phyloP scores from a whole-genome alignment of 2,797 vertebrate species.

The Pempheris klunzingeri region DNA sequence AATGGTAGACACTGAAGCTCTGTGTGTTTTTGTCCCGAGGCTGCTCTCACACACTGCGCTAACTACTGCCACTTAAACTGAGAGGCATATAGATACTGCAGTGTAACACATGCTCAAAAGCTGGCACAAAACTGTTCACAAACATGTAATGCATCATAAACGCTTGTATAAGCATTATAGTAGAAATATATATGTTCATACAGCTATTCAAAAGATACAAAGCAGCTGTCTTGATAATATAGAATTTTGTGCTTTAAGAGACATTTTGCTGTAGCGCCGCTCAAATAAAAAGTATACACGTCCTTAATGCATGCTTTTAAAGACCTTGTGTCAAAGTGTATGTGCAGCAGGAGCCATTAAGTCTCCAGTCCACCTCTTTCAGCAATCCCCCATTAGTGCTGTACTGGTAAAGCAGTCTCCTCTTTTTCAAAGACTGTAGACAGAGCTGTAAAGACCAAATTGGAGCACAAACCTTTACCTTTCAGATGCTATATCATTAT shows the following conservation, averaged over 20 bases:
- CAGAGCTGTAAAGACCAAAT: slow-evolving; percentile 16
- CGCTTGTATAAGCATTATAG: background rate
- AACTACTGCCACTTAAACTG: slow-evolving; percentile 41
- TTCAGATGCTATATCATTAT: slow-evolving; percentile 21
- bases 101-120: background rate
- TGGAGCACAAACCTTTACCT: slow-evolving; percentile 2
- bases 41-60: slow-evolving; percentile 32
- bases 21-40: slow-evolving; percentile 50
- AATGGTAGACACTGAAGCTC: slow-evolving; percentile 53
- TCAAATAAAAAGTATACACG: background rate
- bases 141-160: slow-evolving; percentile 9
- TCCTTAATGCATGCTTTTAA: slow-evolving; percentile 45
- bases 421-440: slow-evolving; percentile 6
- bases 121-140: background rate
- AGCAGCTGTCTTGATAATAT: background rate
- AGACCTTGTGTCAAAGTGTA: slow-evolving; percentile 24
- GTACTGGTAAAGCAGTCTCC: background rate
- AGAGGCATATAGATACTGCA: slow-evolving; percentile 22
- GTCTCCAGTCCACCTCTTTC: slow-evolving; percentile 14
- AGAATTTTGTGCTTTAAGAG: background rate
- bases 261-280: background rate
- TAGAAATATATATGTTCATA: background rate
- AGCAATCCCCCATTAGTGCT: slow-evolving; percentile 25
- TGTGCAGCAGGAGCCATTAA: slow-evolving; percentile 25
- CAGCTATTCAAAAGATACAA: background rate